Percentiles rank a stretch among this genome's conserved stretches.
Conservation (phyloP, 2,113 vertebrate species). For the Reinhardtius hippoglossoides region DNA sequence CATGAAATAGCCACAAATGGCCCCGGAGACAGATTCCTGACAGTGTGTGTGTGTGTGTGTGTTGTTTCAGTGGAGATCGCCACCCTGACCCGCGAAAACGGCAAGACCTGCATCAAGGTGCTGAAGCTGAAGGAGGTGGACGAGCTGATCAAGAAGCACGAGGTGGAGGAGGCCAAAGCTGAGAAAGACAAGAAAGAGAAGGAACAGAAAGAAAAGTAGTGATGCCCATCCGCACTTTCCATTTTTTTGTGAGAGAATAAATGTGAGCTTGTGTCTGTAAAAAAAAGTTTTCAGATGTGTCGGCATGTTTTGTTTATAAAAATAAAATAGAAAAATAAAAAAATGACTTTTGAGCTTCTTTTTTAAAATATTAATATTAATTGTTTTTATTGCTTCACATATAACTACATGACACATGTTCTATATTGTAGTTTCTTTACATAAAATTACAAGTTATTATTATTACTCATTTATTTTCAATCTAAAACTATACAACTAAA, state of each 20-base stretch:
- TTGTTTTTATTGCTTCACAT: not conserved
- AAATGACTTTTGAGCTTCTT: not conserved
- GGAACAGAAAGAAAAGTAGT: conserved; percentile 93
- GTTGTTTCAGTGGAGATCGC: conserved; percentile 93
- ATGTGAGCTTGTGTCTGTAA: not conserved
- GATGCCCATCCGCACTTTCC: no score
- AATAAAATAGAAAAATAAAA: conserved; percentile 37
- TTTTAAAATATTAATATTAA: not conserved
- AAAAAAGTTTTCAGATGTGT: not conserved
- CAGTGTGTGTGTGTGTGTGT: no score
- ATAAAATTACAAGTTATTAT: no score
- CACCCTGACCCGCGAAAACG: conserved; percentile 93
- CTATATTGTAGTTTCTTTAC: no score
- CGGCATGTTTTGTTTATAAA: conserved; percentile 30
- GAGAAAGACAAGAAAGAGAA: conserved; percentile 98
- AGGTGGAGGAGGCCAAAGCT: conserved; percentile 96
- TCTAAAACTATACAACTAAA: not conserved
- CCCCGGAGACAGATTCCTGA: no score
- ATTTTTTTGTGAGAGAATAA: not conserved
- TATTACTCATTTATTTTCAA: no score
- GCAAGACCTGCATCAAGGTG: conserved; percentile 95
- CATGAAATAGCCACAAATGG: no score
- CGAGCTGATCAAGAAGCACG: conserved; percentile 94
- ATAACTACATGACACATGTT: not conserved
- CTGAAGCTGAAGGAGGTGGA: conserved; percentile 98